phyloP scores from a whole-genome alignment of 2,797 vertebrate genomes.

The Calcarius lapponicus region DNA sequence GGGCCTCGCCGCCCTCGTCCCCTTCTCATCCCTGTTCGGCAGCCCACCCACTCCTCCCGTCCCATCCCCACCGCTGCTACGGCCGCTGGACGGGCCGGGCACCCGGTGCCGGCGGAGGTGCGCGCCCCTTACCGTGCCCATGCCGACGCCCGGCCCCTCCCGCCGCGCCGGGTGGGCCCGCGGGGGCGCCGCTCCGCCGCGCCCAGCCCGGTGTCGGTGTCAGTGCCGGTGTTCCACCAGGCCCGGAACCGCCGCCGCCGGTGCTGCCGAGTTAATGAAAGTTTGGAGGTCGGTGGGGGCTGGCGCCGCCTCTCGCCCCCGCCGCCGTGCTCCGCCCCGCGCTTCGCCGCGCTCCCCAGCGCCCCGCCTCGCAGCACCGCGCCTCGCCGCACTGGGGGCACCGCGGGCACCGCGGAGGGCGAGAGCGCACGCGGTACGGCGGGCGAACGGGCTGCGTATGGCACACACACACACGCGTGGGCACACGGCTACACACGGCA shows the following conservation, averaged over 20 bases:
- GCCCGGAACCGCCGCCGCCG: not conserved
- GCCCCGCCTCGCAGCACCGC: slow-evolving; percentile 7
- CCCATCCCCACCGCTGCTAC: not conserved
- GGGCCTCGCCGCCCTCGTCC: not conserved
- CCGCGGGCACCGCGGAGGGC: not conserved
- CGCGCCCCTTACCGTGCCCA: slow-evolving; percentile 25
- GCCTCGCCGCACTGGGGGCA: not conserved
- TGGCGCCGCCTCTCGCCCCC: slow-evolving; percentile 71
- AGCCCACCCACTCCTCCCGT: not conserved
- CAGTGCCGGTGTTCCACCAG: not conserved
- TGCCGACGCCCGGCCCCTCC: not conserved
- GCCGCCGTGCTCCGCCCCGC: slow-evolving; percentile 55
- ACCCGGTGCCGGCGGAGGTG: not conserved
- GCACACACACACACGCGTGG: not conserved
- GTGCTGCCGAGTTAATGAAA: slow-evolving; percentile 76
- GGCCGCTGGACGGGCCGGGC: not conserved
- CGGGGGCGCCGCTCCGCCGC: not conserved
- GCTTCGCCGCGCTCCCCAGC: slow-evolving; percentile 29
- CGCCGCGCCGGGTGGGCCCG: not conserved
- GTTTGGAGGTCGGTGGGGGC: slow-evolving; percentile 73
- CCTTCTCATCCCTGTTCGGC: not conserved
- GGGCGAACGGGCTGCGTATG: not conserved
- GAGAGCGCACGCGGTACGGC: not conserved
- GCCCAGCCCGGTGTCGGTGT: not conserved
- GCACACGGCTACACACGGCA: not conserved